Evolutionary conservation across 2,113 vertebrate species (phyloP).

Genomic region (Spermophilus dauricus): DNA sequence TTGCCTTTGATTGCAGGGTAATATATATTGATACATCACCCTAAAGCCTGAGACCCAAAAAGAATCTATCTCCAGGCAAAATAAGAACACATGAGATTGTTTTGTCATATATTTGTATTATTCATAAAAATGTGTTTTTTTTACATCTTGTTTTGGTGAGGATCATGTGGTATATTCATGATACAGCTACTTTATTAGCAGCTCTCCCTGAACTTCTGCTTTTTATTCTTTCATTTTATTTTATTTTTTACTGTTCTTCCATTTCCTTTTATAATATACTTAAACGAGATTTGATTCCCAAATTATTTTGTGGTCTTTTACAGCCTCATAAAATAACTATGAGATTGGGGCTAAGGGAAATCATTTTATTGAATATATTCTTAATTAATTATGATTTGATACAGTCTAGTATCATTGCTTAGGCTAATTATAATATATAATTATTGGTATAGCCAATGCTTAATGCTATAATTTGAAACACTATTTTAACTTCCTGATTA

Average conservation of each 20-base stretch:
- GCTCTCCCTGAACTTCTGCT: neutral
- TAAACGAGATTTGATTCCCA: neutral
- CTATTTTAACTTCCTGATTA: constrained; percentile 5
- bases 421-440: constrained; percentile 49
- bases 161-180: neutral
- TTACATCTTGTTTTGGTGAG: neutral
- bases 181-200: neutral
- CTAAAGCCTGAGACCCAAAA: neutral
- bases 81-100: neutral
- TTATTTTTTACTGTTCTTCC: neutral
- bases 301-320: constrained; percentile 35
- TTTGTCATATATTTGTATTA: neutral
- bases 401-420: constrained; percentile 44
- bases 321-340: constrained; percentile 42
- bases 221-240: constrained; percentile 37
- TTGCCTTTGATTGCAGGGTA: neutral
- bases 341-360: neutral
- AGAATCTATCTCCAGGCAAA: neutral
- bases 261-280: constrained; percentile 35
- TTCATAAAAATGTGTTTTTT: neutral
- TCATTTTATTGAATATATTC: constrained; percentile 64
- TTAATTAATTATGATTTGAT: constrained; percentile 57
- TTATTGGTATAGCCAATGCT: neutral
- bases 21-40: neutral
- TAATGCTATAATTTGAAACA: constrained; percentile 36